phyloP scores from a whole-genome alignment of 2,797 vertebrate genomes.

The Mycteria americana region DNA sequence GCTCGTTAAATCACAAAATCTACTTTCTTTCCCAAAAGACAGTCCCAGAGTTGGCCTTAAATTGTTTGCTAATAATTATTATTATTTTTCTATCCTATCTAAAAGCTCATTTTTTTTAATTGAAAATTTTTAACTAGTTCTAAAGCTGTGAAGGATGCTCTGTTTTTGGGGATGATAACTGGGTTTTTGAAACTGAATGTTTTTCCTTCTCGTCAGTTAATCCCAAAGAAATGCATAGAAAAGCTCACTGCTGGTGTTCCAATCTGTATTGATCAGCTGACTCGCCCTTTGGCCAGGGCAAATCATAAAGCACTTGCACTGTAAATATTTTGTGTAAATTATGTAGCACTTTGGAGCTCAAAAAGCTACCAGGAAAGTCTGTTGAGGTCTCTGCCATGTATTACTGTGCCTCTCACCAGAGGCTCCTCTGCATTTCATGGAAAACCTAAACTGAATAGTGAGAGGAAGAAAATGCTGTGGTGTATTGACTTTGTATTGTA shows the following conservation, averaged over 20 bases:
- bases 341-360: neutral
- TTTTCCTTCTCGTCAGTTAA: neutral
- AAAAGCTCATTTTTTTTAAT: neutral
- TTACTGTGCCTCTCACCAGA: neutral
- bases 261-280: neutral
- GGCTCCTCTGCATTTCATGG: neutral
- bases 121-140: neutral
- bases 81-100: neutral
- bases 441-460: neutral
- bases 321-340: neutral
- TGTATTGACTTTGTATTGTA: neutral
- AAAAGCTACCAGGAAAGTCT: neutral
- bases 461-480: neutral
- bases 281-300: neutral
- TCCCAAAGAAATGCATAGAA: neutral
- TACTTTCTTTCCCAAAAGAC: neutral
- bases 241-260: neutral
- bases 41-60: neutral
- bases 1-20: neutral
- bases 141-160: neutral
- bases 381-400: neutral
- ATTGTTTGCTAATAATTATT: neutral
- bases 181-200: neutral
- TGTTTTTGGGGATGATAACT: neutral
- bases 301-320: neutral